Conservation (phyloP, 2,113 vertebrate species). For the Gallinago jamesoni region DNA sequence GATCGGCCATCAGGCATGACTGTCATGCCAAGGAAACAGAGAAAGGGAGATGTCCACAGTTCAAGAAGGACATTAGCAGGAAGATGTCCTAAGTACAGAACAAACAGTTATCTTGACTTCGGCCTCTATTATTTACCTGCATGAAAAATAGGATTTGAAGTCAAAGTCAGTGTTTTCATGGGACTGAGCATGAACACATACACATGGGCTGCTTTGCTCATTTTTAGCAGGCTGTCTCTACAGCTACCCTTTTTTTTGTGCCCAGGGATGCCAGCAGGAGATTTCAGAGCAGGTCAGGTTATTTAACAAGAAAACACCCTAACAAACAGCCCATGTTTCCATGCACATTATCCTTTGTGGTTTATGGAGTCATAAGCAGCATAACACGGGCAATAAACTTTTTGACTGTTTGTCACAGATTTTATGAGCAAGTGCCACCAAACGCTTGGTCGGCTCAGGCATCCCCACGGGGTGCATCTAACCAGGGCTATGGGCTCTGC, state of each 20-base stretch:
- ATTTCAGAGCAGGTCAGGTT: not conserved
- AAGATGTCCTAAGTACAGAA: not conserved
- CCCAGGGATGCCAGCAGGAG: rapidly evolving
- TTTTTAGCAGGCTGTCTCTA: not conserved
- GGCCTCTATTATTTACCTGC: not conserved
- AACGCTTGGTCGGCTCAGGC: not conserved
- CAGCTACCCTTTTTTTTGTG: not conserved
- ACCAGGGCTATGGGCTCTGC: not conserved
- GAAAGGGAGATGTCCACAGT: not conserved
- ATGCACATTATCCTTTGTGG: not conserved
- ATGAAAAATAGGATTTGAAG: not conserved
- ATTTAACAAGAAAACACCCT: not conserved
- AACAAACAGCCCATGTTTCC: not conserved
- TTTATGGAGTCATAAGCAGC: not conserved
- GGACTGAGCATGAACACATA: not conserved
- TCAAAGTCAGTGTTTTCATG: not conserved
- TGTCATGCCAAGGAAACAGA: not conserved
- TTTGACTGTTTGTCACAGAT: not conserved
- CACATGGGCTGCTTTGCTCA: not conserved
- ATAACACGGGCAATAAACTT: not conserved
- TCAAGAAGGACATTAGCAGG: not conserved
- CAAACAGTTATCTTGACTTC: not conserved
- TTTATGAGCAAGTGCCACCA: not conserved
- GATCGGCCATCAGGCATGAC: not conserved
- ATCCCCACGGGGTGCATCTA: rapidly evolving